Evolutionary conservation across 2,113 vertebrate genomes (phyloP).

Genomic region (Apus apus): DNA sequence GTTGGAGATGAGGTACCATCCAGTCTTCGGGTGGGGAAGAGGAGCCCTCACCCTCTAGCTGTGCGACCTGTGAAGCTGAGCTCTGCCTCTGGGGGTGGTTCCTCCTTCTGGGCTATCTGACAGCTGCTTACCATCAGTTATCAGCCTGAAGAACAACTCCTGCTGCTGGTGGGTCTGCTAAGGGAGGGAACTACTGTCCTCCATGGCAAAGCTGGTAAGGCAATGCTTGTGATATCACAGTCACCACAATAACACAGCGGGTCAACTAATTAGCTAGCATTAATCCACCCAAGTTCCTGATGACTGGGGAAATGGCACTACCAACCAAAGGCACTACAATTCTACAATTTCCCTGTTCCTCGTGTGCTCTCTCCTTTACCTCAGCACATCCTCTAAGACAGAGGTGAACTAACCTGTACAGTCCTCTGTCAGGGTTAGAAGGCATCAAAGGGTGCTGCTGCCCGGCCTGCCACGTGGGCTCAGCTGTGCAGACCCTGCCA

Average conservation of each 20-base stretch:
- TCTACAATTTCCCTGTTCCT: not conserved
- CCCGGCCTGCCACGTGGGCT: not conserved
- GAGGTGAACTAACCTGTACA: rapidly evolving
- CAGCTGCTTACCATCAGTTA: not conserved
- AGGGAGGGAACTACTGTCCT: not conserved
- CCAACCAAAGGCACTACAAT: not conserved
- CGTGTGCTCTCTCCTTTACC: not conserved
- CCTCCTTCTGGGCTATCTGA: not conserved
- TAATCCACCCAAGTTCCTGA: not conserved
- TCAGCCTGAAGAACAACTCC: not conserved
- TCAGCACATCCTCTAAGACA: not conserved
- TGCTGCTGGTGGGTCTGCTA: not conserved
- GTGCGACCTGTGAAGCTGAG: not conserved
- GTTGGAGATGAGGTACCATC: rapidly evolving
- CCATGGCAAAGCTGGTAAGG: not conserved
- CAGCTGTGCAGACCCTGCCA: too few species aligned
- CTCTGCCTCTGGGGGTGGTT: not conserved
- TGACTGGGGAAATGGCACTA: not conserved
- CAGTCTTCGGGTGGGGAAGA: not conserved
- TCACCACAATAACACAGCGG: not conserved
- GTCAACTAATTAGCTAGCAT: not conserved
- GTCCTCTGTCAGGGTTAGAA: rapidly evolving
- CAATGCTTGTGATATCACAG: not conserved
- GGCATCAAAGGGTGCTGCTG: not conserved
- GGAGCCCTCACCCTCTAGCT: not conserved